Conservation (phyloP, 2,113 vertebrate genomes). For the Perca fluviatilis region DNA sequence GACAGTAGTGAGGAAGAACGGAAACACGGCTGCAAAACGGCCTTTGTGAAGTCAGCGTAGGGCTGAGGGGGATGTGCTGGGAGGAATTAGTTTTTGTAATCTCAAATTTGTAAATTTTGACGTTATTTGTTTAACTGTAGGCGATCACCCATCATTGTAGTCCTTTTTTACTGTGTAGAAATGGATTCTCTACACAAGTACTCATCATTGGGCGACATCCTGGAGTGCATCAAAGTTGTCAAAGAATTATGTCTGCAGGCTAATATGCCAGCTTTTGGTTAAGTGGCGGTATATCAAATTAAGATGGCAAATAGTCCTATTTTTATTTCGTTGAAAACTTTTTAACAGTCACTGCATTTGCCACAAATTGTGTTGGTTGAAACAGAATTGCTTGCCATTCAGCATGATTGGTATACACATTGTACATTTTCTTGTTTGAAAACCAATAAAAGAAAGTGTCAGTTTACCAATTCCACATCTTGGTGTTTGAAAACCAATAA, state of each 20-base stretch:
- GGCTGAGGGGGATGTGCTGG: not conserved
- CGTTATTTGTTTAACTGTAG: constrained; percentile 38
- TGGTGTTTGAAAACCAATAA: constrained; percentile 51
- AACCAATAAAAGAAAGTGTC: constrained; percentile 52
- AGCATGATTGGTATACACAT: constrained; percentile 25
- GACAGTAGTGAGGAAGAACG: constrained; percentile 83
- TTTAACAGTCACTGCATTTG: constrained; percentile 33
- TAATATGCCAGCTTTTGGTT: not conserved
- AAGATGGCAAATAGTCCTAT: not conserved
- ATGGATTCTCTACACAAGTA: not conserved
- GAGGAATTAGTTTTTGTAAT: constrained; percentile 41
- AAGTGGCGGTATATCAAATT: not conserved
- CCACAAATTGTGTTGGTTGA: constrained; percentile 3
- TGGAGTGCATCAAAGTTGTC: constrained; percentile 4
- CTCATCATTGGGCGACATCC: not conserved
- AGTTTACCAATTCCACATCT: not conserved
- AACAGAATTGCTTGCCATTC: constrained; percentile 16
- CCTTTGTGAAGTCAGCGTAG: constrained; percentile 81
- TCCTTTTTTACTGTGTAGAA: constrained; percentile 15
- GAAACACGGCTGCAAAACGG: constrained; percentile 87
- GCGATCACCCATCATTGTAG: not conserved
- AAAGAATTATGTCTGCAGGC: not conserved
- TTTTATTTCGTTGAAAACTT: constrained; percentile 46
- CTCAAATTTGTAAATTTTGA: constrained; percentile 52
- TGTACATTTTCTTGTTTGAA: constrained; percentile 33